Conservation (phyloP, 1,140 invertebrate genomes). For the Sycobia sp. region DNA sequence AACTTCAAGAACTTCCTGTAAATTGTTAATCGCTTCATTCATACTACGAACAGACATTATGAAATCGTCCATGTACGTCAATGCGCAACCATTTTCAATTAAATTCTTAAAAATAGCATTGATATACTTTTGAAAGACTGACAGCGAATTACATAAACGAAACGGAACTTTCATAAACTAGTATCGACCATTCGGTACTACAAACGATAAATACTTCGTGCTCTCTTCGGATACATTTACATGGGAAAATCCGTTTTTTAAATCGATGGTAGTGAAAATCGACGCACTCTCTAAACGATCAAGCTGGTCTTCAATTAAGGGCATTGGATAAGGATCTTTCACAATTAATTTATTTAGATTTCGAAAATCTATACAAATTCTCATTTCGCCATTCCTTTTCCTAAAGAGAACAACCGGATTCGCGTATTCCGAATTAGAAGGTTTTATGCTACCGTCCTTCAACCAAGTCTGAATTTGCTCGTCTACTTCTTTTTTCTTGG, state of each 20-base stretch:
- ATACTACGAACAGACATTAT: constrained; percentile 19
- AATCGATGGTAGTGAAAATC: no score
- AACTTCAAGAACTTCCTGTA: no score
- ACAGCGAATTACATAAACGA: constrained; percentile 32
- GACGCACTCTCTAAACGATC: no score
- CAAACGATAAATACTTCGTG: constrained; percentile 32
- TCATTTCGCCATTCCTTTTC: background rate
- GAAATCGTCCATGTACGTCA: constrained; percentile 15
- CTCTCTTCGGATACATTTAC: no score
- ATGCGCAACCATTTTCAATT: no score
- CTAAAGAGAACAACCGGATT: constrained; percentile 43
- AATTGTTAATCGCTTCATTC: no score
- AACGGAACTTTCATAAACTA: constrained; percentile 33
- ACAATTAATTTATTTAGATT: constrained; percentile 53
- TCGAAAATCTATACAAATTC: constrained; percentile 61
- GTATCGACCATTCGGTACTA: constrained; percentile 21
- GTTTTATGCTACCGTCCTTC: no score
- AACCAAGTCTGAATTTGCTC: no score
- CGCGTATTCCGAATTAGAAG: constrained; percentile 56
- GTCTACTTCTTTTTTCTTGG: no score
- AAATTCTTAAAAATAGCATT: no score
- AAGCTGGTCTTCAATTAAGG: background rate
- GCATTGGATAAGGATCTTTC: constrained; percentile 40
- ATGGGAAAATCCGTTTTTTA: no score
- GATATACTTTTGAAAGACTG: constrained; percentile 38